A percentile compares a stretch with the other conserved stretches of the same genome.
Conservation (phyloP, 2,888 invertebrate species). For the Zhengitettix transpicula region DNA sequence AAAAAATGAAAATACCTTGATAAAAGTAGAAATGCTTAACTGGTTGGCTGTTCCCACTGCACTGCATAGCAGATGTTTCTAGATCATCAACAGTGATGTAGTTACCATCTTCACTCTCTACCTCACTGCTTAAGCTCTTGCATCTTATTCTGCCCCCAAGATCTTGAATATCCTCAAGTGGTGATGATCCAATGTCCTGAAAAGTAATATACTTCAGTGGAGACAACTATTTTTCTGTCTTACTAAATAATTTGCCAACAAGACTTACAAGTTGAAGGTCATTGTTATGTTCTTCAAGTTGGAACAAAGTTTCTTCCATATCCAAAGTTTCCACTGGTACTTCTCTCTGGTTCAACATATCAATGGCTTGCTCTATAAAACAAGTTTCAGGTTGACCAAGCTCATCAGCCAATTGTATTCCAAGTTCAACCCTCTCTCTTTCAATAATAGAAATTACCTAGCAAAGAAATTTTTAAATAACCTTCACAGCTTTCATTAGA, state of each 20-base stretch:
- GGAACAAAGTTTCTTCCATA: too few relatives aligned
- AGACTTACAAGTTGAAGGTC: background rate
- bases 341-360: constrained; percentile 42
- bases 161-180: background rate
- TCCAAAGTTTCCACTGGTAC: background rate
- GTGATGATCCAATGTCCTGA: too few relatives aligned
- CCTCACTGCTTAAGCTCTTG: constrained; percentile 21
- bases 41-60: constrained; percentile 13
- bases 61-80: constrained; percentile 18
- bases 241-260: background rate
- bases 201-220: background rate
- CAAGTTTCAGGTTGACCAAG: constrained; percentile 60
- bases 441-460: constrained; percentile 53
- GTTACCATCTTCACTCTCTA: constrained; percentile 18
- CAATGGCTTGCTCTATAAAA: constrained; percentile 70
- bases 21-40: constrained; percentile 61
- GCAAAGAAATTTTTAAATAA: constrained; percentile 8
- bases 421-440: constrained; percentile 52
- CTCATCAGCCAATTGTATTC: constrained; percentile 39
- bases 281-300: background rate
- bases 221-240: background rate
- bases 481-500: too few relatives aligned
- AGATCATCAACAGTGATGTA: constrained; percentile 20
- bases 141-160: constrained; percentile 10
- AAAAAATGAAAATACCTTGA: constrained; percentile 42